Evolutionary conservation across 2,888 invertebrate species (phyloP), one percentile per base, ranked within the genome.

Genomic region (Adineta ricciae): DNA sequence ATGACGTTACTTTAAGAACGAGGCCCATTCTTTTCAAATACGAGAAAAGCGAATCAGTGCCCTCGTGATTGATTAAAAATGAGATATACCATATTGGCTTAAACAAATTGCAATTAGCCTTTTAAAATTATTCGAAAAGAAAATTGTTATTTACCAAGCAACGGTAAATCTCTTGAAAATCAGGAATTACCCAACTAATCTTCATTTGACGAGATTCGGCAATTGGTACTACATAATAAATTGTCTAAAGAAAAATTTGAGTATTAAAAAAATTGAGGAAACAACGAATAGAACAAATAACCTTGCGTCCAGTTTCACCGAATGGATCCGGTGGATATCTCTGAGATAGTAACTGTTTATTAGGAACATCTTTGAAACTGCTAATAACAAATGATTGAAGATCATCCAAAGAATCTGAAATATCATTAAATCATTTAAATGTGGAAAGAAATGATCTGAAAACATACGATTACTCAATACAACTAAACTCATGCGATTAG

Each of bases 21-120:
- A 97, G 98, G 11, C 96, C 91, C 91, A 93, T 92, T 0, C 93
- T 92, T 89, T 96, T 96, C 84, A 99, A 92, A 84, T 94, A 94
- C 0, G 97, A 94, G 86, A 97, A 92, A 86, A 99, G 92, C 88
- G 97, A 97, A 7, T 98, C 97, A 3, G 95, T 94, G 0, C 97
- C 97, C 91, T 99, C 98, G 90, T 98, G 98, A 0, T 97, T 98
- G 87, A 99, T 92, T 87, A 98, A 92, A 91, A 98, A 96, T 7
- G 95, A 94, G 87, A 97, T 91, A 90, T 97, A 97, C 89, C 94
- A 93, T 38, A 94, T 94, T 49, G 97, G 96, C 96, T 97, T 87
- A 41, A 88, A 87, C 84, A 82, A 83, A 82, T 56, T 5, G n/a
- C 72, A 21, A n/a, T 41, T 7, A 19, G 19, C n/a, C n/a, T n/a